Percentiles rank a stretch among this genome's conserved stretches.
These are phyloP conservation scores for Patella pellucida DNA, from an alignment of 2,888 invertebrate genomes.

Conservation along the genomic window DNA sequence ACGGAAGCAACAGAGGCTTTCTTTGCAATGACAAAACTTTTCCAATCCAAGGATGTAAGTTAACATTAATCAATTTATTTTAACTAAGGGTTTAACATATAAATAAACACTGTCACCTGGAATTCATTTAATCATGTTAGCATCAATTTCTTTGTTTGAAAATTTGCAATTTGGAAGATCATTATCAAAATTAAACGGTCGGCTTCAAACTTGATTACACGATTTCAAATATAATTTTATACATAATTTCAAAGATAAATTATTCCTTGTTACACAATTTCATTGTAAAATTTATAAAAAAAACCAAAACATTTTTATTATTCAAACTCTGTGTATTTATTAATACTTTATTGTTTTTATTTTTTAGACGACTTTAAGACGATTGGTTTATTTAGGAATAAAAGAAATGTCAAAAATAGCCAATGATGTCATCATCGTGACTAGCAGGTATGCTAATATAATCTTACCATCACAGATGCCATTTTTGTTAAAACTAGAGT, in stretches of 20 bases:
- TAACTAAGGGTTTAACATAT: not conserved
- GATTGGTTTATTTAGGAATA: conserved; percentile 94
- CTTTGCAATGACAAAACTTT: conserved; percentile 99
- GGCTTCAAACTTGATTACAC: too few species aligned
- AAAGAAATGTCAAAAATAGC: conserved; percentile 93
- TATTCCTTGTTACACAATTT: too few species aligned
- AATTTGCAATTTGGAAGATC: too few species aligned
- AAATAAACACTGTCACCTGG: not conserved
- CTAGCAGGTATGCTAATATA: conserved; percentile 73
- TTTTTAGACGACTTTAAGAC: conserved; percentile 79
- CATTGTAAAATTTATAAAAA: too few species aligned
- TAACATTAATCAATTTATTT: not conserved
- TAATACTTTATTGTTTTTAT: too few species aligned
- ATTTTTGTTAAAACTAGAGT: not conserved
- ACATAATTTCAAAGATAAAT: too few species aligned
- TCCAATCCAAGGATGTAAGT: conserved; percentile 92
- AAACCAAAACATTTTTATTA: too few species aligned
- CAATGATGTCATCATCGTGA: conserved; percentile 99
- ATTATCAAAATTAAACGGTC: too few species aligned
- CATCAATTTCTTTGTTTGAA: too few species aligned
- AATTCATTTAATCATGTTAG: too few species aligned
- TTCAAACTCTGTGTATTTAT: too few species aligned
- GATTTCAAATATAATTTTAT: too few species aligned
- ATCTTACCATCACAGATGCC: not conserved
- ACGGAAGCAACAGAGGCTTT: conserved; percentile 99